Conservation (phyloP, 2,888 invertebrate genomes). For the Thereva unica region DNA sequence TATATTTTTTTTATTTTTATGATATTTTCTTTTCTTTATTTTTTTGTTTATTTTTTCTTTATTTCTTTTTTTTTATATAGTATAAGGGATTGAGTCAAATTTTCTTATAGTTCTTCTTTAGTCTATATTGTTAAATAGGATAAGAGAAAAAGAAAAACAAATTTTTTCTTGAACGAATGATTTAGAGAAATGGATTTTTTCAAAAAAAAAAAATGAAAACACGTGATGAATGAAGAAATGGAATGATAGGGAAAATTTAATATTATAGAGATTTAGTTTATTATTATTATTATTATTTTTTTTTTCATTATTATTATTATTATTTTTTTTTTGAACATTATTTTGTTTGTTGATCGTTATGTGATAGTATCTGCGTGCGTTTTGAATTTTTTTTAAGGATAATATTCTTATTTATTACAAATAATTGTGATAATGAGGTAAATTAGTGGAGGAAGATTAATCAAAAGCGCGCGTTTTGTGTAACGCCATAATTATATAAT, state of each 20-base stretch:
- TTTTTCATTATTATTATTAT: neutral
- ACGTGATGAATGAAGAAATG: slow-evolving; percentile 3
- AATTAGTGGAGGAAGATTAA: no score
- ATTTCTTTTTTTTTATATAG: neutral
- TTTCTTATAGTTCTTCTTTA: slow-evolving; percentile 21
- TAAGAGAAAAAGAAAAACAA: slow-evolving; percentile 1
- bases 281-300: neutral
- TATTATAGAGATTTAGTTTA: slow-evolving; percentile 3
- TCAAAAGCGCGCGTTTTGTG: no score
- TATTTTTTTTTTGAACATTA: slow-evolving; percentile 13
- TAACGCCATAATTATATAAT: no score
- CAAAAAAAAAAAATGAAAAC: neutral
- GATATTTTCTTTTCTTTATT: no score
- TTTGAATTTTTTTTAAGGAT: neutral
- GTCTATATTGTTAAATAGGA: slow-evolving; percentile 1
- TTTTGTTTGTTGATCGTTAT: slow-evolving; percentile 26
- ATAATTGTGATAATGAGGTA: neutral
- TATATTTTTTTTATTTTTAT: slow-evolving; percentile 15
- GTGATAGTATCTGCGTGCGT: slow-evolving; percentile 29
- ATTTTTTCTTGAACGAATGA: slow-evolving; percentile 1
- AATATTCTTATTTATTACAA: neutral
- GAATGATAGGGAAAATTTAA: neutral
- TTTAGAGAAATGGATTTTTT: neutral
- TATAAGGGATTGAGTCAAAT: slow-evolving; percentile 30
- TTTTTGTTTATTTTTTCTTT: no score